Evolutionary conservation across 2,113 vertebrate genomes (phyloP).

Genomic region (Microtus oregoni): DNA sequence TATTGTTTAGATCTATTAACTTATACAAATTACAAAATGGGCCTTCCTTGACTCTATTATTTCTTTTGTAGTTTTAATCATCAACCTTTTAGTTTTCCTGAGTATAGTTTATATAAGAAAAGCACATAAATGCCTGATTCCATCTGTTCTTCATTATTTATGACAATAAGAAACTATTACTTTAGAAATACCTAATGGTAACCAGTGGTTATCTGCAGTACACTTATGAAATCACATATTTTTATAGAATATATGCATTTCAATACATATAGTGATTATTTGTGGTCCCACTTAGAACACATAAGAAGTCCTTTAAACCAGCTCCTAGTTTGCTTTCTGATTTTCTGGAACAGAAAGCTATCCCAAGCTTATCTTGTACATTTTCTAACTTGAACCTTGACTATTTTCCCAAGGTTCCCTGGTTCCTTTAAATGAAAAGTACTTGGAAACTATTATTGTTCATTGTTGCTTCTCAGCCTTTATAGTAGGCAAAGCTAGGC

Average conservation of each 20-base stretch:
- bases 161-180: conserved; percentile 40
- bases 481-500: conserved; percentile 9
- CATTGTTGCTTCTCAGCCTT: conserved; percentile 34
- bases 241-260: conserved; percentile 15
- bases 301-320: background rate
- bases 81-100: conserved; percentile 53
- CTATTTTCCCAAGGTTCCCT: conserved; percentile 40
- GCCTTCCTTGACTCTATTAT: conserved; percentile 31
- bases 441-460: conserved; percentile 52
- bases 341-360: conserved; percentile 41
- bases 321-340: background rate
- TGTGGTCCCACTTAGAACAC: conserved; percentile 4
- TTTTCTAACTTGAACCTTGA: conserved; percentile 52
- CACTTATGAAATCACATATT: conserved; percentile 40
- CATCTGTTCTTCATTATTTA: conserved; percentile 29
- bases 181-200: conserved; percentile 48
- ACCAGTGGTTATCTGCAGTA: conserved; percentile 47
- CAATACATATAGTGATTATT: conserved; percentile 47
- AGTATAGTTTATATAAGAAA: conserved; percentile 40
- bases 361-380: conserved; percentile 6
- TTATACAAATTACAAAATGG: conserved; percentile 53
- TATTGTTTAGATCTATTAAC: conserved; percentile 53
- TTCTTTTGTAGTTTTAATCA: conserved; percentile 55
- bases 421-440: conserved; percentile 7
- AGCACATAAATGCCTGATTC: conserved; percentile 47